Evolutionary conservation across 1,140 invertebrate species (phyloP).

Genomic region (Lasioglossum baleicum): DNA sequence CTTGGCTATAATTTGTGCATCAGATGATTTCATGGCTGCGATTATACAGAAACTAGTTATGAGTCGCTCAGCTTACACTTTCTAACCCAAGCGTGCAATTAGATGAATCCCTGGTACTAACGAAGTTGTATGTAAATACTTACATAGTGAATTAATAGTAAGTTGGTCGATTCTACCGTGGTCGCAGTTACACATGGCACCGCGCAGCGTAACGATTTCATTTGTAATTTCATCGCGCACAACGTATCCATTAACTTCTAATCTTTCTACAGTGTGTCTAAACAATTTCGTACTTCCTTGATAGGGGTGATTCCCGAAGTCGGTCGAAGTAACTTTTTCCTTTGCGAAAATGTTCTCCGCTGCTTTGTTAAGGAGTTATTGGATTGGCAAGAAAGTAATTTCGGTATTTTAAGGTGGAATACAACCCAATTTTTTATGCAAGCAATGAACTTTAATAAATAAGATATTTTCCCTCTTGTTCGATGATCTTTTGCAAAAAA

Average conservation of each 20-base stretch:
- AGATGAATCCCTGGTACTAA: not conserved
- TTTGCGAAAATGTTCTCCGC: no score
- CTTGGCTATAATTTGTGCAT: not conserved
- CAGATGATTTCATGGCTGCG: not conserved
- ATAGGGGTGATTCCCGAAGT: no score
- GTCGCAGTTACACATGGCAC: not conserved
- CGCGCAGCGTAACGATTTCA: conserved; percentile 17
- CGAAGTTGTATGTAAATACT: not conserved
- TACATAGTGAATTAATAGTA: conserved; percentile 7
- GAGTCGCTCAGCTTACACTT: conserved; percentile 25
- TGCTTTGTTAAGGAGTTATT: no score
- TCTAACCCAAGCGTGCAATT: conserved; percentile 27
- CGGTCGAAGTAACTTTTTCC: no score
- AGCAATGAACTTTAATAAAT: no score
- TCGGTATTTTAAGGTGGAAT: no score
- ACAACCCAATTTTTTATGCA: no score
- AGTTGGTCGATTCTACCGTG: conserved; percentile 25
- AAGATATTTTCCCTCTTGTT: no score
- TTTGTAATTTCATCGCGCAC: conserved; percentile 13
- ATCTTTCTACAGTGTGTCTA: not conserved
- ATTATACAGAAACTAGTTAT: not conserved
- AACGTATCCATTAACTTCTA: not conserved
- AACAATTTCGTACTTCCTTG: no score
- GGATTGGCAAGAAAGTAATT: no score
- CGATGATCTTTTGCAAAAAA: no score